A percentile compares a stretch with the other conserved stretches of the same genome.
Evolutionary conservation across 2,888 invertebrate species (phyloP).

Genomic region (Furcula furcula): DNA sequence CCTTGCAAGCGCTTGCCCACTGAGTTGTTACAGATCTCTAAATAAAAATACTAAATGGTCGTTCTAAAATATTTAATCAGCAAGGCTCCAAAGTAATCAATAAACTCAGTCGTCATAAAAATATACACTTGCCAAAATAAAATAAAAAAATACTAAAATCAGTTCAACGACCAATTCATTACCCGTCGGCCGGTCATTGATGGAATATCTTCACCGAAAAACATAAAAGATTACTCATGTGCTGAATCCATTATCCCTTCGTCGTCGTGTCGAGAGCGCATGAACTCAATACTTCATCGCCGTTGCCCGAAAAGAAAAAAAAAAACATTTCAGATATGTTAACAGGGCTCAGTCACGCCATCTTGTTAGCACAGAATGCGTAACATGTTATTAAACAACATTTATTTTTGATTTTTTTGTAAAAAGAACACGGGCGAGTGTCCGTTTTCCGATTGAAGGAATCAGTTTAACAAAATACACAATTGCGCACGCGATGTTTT

Average conservation of each 20-base stretch:
- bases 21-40: too few species aligned
- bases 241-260: conserved; percentile 47
- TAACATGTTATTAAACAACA: conserved; percentile 72
- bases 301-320: conserved; percentile 32
- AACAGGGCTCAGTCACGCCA: conserved; percentile 76
- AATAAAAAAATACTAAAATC: background rate
- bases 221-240: conserved; percentile 36
- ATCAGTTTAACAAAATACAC: conserved; percentile 63
- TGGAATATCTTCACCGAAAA: conserved; percentile 35
- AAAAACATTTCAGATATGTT: conserved; percentile 57
- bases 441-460: conserved; percentile 42
- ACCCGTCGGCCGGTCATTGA: conserved; percentile 26
- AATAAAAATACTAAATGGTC: too few species aligned
- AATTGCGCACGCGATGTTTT: conserved; percentile 55
- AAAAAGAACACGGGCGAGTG: conserved; percentile 46
- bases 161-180: conserved; percentile 6
- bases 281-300: conserved; percentile 65
- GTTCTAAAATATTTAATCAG: too few species aligned
- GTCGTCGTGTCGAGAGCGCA: conserved; percentile 20
- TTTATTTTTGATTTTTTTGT: conserved; percentile 75
- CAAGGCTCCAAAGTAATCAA: too few species aligned
- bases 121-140: background rate
- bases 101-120: background rate
- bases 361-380: conserved; percentile 57
- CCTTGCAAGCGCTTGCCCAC: too few species aligned